These are phyloP conservation scores for Varanus salvator DNA, from an alignment of 2,113 vertebrate species.

Conservation along the genomic window DNA sequence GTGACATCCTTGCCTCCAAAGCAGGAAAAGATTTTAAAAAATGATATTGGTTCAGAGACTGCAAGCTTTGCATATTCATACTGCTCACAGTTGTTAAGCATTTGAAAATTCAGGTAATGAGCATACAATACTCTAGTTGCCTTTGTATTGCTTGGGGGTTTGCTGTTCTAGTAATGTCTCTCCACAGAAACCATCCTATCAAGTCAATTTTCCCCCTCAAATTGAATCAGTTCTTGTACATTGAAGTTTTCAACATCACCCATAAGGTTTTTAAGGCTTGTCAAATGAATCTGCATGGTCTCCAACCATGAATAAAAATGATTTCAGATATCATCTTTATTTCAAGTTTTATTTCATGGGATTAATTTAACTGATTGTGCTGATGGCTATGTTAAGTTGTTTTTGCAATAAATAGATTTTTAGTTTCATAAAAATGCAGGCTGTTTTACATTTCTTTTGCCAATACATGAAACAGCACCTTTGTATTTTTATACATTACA, in stretches of 20 bases:
- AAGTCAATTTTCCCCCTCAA: conserved; percentile 53
- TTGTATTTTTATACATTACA: background rate
- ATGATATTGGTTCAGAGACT: conserved; percentile 47
- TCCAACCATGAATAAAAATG: conserved; percentile 81
- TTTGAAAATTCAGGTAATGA: conserved; percentile 75
- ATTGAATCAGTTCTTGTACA: conserved; percentile 74
- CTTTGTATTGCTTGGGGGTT: conserved; percentile 74
- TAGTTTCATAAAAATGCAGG: conserved; percentile 53
- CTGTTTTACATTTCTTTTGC: conserved; percentile 45
- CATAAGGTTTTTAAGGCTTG: conserved; percentile 80
- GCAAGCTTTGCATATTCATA: conserved; percentile 77
- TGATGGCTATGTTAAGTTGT: conserved; percentile 59
- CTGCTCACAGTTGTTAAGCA: conserved; percentile 62
- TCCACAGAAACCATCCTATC: conserved; percentile 66
- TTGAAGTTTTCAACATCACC: conserved; percentile 79
- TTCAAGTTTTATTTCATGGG: conserved; percentile 75
- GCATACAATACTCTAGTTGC: conserved; percentile 67
- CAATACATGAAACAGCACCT: background rate
- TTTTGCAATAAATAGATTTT: conserved; percentile 67
- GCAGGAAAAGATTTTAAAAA: background rate
- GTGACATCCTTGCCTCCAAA: conserved; percentile 45
- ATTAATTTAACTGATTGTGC: conserved; percentile 78
- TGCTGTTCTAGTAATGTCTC: conserved; percentile 65
- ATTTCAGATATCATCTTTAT: conserved; percentile 76
- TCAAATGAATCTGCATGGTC: conserved; percentile 74